Percentiles rank a stretch among this genome's conserved stretches.
These are phyloP conservation scores for Lipophrys pholis DNA, from an alignment of 2,113 vertebrate species.

Conservation along the genomic window DNA sequence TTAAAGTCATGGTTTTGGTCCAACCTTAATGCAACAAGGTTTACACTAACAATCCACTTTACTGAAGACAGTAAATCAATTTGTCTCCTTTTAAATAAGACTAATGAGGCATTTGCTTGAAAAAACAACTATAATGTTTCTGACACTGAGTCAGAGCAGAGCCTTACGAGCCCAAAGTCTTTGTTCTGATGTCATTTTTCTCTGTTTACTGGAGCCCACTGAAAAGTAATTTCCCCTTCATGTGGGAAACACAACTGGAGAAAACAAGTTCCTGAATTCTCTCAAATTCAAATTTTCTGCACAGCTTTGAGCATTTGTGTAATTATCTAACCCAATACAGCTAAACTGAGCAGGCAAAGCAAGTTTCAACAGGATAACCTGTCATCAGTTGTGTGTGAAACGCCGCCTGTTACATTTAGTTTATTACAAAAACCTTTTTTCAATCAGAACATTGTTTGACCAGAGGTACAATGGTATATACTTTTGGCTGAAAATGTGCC, in stretches of 20 bases:
- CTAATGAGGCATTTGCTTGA: too few species aligned
- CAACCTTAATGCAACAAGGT: constrained; percentile 9
- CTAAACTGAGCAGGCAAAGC: constrained; percentile 13
- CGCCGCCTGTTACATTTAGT: neutral
- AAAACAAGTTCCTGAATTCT: constrained; percentile 1
- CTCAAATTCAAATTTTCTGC: neutral
- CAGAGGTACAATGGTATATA: neutral
- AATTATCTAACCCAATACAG: constrained; percentile 7
- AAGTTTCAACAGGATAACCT: constrained; percentile 37
- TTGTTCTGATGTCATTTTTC: neutral
- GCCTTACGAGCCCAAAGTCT: neutral
- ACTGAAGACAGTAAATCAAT: constrained; percentile 16
- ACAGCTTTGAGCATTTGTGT: neutral
- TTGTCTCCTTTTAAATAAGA: too few species aligned
- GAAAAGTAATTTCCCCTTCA: neutral
- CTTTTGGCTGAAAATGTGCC: neutral
- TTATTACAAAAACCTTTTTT: neutral
- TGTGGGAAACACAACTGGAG: neutral
- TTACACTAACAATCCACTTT: neutral
- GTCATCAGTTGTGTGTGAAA: neutral
- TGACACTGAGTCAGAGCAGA: neutral
- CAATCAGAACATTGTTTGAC: neutral
- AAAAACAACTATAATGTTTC: neutral
- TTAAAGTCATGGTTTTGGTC: constrained; percentile 32
- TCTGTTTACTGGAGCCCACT: neutral